These are phyloP conservation scores for Euleptes europaea DNA, from an alignment of 2,113 vertebrate species.

Conservation along the genomic window DNA sequence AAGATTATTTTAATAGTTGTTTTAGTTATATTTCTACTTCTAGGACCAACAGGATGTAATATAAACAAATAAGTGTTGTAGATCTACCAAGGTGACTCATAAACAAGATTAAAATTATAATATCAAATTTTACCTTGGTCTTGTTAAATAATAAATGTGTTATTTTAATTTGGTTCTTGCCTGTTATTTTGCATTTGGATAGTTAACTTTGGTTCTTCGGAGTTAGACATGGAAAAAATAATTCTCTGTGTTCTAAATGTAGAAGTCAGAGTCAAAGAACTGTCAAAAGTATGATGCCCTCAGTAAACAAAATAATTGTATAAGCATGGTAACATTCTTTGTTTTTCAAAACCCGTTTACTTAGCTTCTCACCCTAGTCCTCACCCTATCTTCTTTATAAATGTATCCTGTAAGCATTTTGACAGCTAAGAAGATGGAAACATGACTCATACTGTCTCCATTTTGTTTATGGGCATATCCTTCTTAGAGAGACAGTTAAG, in stretches of 20 bases:
- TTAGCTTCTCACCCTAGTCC: neutral
- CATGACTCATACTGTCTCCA: neutral
- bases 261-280: neutral
- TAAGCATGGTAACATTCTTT: neutral
- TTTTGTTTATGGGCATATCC: neutral
- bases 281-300: neutral
- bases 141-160: too few species aligned
- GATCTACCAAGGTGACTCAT: too few species aligned
- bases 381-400: neutral
- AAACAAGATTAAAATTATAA: too few species aligned
- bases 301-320: neutral
- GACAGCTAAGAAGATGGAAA: constrained; percentile 4
- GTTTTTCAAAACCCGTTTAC: too few species aligned
- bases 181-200: too few species aligned
- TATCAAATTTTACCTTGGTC: too few species aligned
- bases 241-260: neutral
- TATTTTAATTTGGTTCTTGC: too few species aligned
- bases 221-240: neutral
- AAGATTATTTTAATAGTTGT: too few species aligned
- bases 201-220: too few species aligned
- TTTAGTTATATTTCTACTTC: too few species aligned
- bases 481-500: neutral
- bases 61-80: too few species aligned
- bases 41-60: too few species aligned
- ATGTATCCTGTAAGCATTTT: neutral